phyloP scores from a whole-genome alignment of 2,888 invertebrate genomes.

The Strigamia crassipes region DNA sequence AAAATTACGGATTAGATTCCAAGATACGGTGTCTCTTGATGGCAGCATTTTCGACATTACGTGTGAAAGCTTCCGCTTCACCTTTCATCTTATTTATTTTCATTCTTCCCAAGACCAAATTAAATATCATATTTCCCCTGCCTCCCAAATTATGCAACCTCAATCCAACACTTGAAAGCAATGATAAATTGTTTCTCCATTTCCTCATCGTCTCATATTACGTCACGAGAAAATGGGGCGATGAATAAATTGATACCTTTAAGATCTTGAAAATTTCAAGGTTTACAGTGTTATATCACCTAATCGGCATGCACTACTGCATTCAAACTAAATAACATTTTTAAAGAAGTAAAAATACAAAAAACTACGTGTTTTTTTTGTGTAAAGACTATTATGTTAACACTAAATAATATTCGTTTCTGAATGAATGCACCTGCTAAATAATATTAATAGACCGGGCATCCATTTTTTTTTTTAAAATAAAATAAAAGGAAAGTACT shows the following conservation, averaged over 20 bases:
- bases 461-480: too few species aligned
- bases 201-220: background rate
- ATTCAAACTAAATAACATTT: too few species aligned
- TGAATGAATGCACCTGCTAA: too few species aligned
- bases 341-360: too few species aligned
- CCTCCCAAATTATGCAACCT: background rate
- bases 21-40: background rate
- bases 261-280: too few species aligned
- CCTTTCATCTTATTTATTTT: background rate
- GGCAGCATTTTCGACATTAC: background rate
- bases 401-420: too few species aligned
- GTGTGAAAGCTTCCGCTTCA: background rate
- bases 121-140: background rate
- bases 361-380: too few species aligned
- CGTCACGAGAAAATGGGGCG: background rate
- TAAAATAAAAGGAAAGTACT: too few species aligned
- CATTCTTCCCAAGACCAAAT: background rate
- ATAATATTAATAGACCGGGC: too few species aligned
- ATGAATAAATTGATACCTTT: background rate
- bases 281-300: too few species aligned
- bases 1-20: background rate
- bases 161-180: background rate
- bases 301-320: too few species aligned
- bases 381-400: too few species aligned
- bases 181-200: background rate